A percentile compares a stretch with the other conserved stretches of the same genome.
phyloP scores from a whole-genome alignment of 2,113 vertebrate genomes.

The Mellivora capensis region DNA sequence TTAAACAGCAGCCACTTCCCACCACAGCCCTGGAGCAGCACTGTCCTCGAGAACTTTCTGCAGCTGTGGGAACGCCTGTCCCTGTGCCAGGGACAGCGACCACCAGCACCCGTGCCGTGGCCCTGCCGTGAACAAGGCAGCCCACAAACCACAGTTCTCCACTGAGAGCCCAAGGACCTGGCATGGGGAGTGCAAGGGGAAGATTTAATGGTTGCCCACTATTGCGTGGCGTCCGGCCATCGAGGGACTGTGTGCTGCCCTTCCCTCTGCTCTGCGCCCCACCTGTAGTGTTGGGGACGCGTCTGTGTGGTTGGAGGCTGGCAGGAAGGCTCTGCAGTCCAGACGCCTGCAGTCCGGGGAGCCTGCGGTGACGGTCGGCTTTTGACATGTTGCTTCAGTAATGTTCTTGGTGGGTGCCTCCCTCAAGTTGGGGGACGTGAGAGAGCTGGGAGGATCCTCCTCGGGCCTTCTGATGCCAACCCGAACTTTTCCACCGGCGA shows the following conservation, averaged over 20 bases:
- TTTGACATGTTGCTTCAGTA: not conserved
- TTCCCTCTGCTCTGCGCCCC: too few relatives aligned
- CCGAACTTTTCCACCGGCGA: not conserved
- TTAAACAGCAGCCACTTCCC: not conserved
- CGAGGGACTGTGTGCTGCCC: not conserved
- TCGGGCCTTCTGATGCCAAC: not conserved
- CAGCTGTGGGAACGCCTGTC: not conserved
- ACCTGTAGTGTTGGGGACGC: not conserved
- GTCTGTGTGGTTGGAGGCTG: not conserved
- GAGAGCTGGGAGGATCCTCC: not conserved
- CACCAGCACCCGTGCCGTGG: not conserved
- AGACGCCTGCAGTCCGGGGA: not conserved
- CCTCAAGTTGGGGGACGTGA: not conserved
- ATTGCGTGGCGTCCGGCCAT: not conserved
- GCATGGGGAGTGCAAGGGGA: rapidly evolving
- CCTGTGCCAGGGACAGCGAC: not conserved
- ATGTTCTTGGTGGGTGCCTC: not conserved
- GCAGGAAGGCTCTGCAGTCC: not conserved
- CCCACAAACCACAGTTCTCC: not conserved
- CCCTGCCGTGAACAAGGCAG: too few relatives aligned
- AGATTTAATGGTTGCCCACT: not conserved
- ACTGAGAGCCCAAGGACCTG: not conserved
- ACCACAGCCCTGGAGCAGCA: rapidly evolving
- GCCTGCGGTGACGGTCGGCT: not conserved
- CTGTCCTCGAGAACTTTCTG: not conserved